Base-by-base conservation (phyloP, 2,888 invertebrate genomes). In the Caradrina clavipalpis region DNA sequence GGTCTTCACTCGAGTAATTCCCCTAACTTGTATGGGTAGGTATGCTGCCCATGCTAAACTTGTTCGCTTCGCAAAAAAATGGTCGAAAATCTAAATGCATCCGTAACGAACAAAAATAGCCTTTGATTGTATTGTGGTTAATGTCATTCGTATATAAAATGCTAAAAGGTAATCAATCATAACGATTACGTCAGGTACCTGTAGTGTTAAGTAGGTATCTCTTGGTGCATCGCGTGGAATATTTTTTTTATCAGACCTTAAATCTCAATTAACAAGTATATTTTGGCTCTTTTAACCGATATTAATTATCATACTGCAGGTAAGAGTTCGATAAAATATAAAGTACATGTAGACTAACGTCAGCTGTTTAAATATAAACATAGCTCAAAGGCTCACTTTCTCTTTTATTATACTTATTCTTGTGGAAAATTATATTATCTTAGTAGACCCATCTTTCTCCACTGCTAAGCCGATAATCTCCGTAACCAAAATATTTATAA, bases 401-500 rank as follows among this genome's bases (percentile, higher is more conserved):
- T 54, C 49, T 58, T 59, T 35, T 19, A 63, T 67, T 57, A 67
- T 55, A 73, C 19, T 45, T 73, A 58, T 19, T 67, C 47, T 53
- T 58, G 73, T 50, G 64, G 19, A 73, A 64, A 35, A 71, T 51
- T 26, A 35, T 64, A 39, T 56, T 35, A 56, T 71, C 49, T 72
- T 56, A 55, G 49, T 22, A 63, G 31, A 72, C 64, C 35, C 56
- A 73, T 73, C 73, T 49, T 73, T 39, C 49, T 49, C 61, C 61
- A 70, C 8, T 60, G 53, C 22, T 22, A 13, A 50, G 55, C 39
- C 35, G 45, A 56, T 55, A 72, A 50, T 50, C 55, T 70, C 35
- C 22, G 31, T 35, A 42, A 45, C 42, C 39, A 67, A 55, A 59
- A 73, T 73, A 67, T 68, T 56, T 64, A 65, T 64, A 73, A 45